Evolutionary conservation across 2,888 invertebrate genomes (phyloP).

Genomic region (Euplagia quadripunctaria): DNA sequence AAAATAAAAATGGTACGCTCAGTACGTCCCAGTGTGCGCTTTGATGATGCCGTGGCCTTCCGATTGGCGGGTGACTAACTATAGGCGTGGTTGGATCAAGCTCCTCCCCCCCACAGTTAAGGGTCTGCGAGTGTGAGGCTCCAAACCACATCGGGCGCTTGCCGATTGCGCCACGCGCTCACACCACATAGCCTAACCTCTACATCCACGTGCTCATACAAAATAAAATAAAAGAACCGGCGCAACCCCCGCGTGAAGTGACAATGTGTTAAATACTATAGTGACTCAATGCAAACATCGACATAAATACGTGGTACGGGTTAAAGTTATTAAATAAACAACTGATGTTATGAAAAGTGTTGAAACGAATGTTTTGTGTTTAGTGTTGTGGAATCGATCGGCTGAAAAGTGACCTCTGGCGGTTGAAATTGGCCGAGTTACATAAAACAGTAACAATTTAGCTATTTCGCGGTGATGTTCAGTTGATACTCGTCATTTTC

Average conservation of each 20-base stretch:
- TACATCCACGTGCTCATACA: conserved; percentile 68
- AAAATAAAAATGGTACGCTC: conserved; percentile 80
- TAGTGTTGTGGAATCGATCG: conserved; percentile 67
- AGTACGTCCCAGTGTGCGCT: conserved; percentile 83
- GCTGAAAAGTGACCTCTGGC: conserved; percentile 73
- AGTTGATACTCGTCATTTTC: conserved; percentile 42
- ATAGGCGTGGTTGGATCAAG: conserved; percentile 71
- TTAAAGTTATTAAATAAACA: conserved; percentile 44
- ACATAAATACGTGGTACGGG: conserved; percentile 43
- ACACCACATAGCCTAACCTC: conserved; percentile 58
- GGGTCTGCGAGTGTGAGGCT: conserved; percentile 71
- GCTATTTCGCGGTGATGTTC: conserved; percentile 53
- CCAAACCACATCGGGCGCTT: conserved; percentile 85
- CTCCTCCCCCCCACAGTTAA: conserved; percentile 78
- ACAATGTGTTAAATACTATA: conserved; percentile 49
- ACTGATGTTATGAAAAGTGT: conserved; percentile 57
- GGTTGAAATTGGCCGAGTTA: conserved; percentile 58
- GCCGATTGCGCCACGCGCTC: conserved; percentile 82
- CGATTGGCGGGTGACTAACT: conserved; percentile 68
- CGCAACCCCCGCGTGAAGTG: conserved; percentile 39
- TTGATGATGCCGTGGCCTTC: conserved; percentile 67
- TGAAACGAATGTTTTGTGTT: conserved; percentile 54
- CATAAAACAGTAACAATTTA: conserved; percentile 55
- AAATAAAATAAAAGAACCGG: conserved; percentile 44
- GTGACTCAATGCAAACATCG: conserved; percentile 38